Percentiles rank a stretch among this genome's conserved stretches.
Conservation (phyloP, 92 coral and sea anemone genomes). For the Meandrina meandrites region DNA sequence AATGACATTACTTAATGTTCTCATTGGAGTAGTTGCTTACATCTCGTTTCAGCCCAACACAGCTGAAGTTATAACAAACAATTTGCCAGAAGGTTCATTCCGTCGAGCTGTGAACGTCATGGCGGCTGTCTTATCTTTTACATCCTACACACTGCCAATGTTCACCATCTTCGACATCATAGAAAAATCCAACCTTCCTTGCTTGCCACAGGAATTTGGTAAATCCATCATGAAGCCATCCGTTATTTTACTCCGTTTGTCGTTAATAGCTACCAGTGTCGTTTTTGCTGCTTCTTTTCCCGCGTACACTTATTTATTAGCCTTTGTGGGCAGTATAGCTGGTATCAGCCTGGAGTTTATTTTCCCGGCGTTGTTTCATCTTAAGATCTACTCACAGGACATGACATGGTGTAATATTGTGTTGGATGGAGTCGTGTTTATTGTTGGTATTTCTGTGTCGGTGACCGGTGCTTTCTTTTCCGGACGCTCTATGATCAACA, state of each 20-base stretch:
- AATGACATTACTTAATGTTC: conserved; percentile 86
- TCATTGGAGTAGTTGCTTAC: conserved; percentile 88
- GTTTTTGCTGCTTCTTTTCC: conserved; percentile 76
- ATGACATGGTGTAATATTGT: conserved; percentile 71
- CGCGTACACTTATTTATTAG: conserved; percentile 72
- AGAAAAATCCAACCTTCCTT: conserved; percentile 64
- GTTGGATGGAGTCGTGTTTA: conserved; percentile 52
- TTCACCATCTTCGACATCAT: conserved; percentile 90
- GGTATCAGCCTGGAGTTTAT: conserved; percentile 87
- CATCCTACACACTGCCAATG: conserved; percentile 95
- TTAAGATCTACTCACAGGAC: conserved; percentile 62
- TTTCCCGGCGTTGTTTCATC: conserved; percentile 80
- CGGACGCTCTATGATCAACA: conserved; percentile 66
- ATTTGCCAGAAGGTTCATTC: conserved; percentile 87
- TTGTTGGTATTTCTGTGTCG: conserved; percentile 69
- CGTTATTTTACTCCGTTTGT: conserved; percentile 62
- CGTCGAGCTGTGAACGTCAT: conserved; percentile 77
- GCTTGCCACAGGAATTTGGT: conserved; percentile 55
- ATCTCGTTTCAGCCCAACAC: conserved; percentile 85
- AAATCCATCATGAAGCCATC: conserved; percentile 48
- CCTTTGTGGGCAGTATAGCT: conserved; percentile 81
- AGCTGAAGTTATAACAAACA: conserved; percentile 91
- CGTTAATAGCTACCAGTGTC: conserved; percentile 62
- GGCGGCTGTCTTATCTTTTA: conserved; percentile 89
- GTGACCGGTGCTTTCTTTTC: conserved; percentile 77